Percentiles rank a stretch among this genome's conserved stretches.
phyloP scores from a whole-genome alignment of 2,888 invertebrate genomes.

The Ichneumoninae sp. region DNA sequence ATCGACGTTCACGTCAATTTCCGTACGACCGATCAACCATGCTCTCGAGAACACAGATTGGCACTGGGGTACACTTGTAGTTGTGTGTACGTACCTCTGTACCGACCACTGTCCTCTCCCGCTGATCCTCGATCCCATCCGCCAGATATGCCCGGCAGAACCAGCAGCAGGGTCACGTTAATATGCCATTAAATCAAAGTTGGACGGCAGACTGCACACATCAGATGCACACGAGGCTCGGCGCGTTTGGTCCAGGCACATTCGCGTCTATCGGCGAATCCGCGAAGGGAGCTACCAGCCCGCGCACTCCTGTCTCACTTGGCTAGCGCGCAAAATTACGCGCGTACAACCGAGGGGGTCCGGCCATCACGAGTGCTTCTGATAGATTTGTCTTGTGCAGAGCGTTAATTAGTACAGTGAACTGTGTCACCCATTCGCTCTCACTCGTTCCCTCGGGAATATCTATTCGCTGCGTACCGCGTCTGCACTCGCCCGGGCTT shows the following conservation, averaged over 20 bases:
- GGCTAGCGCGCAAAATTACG: constrained; percentile 73
- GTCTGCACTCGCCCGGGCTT: constrained; percentile 25
- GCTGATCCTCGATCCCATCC: constrained; percentile 72
- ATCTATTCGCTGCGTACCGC: constrained; percentile 17
- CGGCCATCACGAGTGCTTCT: constrained; percentile 66
- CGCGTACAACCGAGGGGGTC: constrained; percentile 52
- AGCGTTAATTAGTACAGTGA: constrained; percentile 72
- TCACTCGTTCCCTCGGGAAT: constrained; percentile 1
- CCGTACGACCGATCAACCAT: constrained; percentile 42
- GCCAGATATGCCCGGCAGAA: constrained; percentile 70
- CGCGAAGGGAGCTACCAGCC: constrained; percentile 33
- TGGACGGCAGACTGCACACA: constrained; percentile 76
- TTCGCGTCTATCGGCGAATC: constrained; percentile 49
- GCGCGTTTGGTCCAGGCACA: constrained; percentile 64
- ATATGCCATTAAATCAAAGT: constrained; percentile 81
- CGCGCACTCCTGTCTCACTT: constrained; percentile 65
- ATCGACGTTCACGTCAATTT: constrained; percentile 47
- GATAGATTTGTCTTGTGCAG: constrained; percentile 76
- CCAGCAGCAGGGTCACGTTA: constrained; percentile 75
- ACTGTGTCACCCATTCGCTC: constrained; percentile 39
- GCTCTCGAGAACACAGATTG: constrained; percentile 50
- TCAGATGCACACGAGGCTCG: constrained; percentile 75
- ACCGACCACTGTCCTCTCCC: constrained; percentile 43
- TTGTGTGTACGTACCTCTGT: constrained; percentile 41
- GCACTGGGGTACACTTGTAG: constrained; percentile 13